Conservation (phyloP, 2,113 vertebrate genomes). For the Atrichornis clamosus region DNA sequence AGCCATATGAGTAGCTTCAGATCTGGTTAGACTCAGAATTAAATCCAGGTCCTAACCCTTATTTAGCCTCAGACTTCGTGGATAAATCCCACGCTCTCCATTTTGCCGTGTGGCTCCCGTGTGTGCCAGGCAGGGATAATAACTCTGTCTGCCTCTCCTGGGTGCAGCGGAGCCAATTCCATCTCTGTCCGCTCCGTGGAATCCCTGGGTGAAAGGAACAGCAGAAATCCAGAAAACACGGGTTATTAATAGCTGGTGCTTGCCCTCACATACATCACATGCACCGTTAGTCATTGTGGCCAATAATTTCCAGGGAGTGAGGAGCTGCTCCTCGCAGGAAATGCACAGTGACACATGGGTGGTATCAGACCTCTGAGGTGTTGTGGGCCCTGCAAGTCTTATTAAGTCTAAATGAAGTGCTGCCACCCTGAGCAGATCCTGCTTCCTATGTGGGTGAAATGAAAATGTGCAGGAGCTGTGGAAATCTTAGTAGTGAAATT, state of each 20-base stretch:
- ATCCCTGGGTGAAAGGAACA: constrained; percentile 38
- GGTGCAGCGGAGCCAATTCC: background rate
- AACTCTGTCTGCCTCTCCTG: constrained; percentile 3
- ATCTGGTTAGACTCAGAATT: background rate
- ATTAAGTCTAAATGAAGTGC: background rate
- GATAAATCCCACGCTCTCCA: background rate
- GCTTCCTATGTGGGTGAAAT: background rate
- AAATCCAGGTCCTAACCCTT: background rate
- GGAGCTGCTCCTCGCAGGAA: background rate
- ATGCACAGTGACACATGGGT: background rate
- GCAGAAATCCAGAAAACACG: constrained; percentile 17
- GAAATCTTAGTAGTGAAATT: background rate
- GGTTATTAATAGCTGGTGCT: constrained; percentile 50
- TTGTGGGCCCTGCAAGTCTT: background rate
- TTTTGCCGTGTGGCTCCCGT: background rate
- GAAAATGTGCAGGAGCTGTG: background rate
- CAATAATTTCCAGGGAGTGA: constrained; percentile 28
- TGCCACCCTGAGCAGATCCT: background rate
- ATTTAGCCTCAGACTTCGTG: background rate
- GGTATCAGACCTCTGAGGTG: background rate
- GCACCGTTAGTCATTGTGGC: constrained; percentile 12
- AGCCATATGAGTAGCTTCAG: background rate
- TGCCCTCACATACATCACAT: constrained; percentile 32
- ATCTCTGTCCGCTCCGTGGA: constrained; percentile 33
- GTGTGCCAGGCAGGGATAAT: background rate